Percentiles rank a stretch among this genome's conserved stretches.
These are phyloP conservation scores for Acleris emargana DNA, from an alignment of 2,888 invertebrate species.

Conservation along the genomic window DNA sequence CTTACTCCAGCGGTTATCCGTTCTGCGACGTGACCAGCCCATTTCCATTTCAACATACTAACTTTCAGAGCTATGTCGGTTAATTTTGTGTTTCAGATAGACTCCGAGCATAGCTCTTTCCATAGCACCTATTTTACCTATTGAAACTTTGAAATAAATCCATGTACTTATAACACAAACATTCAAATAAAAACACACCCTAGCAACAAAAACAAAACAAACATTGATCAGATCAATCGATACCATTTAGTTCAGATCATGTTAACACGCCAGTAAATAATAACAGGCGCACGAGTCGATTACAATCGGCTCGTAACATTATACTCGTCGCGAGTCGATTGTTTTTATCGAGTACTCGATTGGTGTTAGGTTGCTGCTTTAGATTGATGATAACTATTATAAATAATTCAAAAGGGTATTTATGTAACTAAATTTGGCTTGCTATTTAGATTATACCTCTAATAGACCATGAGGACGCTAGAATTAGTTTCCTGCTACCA, in stretches of 20 bases:
- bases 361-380: slow-evolving; percentile 39
- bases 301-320: slow-evolving; percentile 57
- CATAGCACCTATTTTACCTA: too few relatives aligned
- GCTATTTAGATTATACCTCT: too few relatives aligned
- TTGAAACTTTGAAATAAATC: too few relatives aligned
- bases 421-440: too few relatives aligned
- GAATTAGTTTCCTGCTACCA: too few relatives aligned
- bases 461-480: too few relatives aligned
- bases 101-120: too few relatives aligned
- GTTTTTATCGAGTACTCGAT: slow-evolving; percentile 48
- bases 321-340: slow-evolving; percentile 55
- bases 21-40: too few relatives aligned
- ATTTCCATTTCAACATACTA: too few relatives aligned
- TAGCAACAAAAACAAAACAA: slow-evolving; percentile 22
- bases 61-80: too few relatives aligned
- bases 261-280: slow-evolving; percentile 44
- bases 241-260: slow-evolving; percentile 43
- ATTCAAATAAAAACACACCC: slow-evolving; percentile 25
- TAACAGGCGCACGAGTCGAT: slow-evolving; percentile 53
- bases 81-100: too few relatives aligned
- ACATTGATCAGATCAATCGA: slow-evolving; percentile 29
- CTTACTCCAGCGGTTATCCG: too few relatives aligned
- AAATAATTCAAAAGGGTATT: neutral
- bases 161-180: neutral
- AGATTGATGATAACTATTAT: slow-evolving; percentile 19